Conservation (phyloP, 1,140 invertebrate genomes). For the Nasonia longicornis region DNA sequence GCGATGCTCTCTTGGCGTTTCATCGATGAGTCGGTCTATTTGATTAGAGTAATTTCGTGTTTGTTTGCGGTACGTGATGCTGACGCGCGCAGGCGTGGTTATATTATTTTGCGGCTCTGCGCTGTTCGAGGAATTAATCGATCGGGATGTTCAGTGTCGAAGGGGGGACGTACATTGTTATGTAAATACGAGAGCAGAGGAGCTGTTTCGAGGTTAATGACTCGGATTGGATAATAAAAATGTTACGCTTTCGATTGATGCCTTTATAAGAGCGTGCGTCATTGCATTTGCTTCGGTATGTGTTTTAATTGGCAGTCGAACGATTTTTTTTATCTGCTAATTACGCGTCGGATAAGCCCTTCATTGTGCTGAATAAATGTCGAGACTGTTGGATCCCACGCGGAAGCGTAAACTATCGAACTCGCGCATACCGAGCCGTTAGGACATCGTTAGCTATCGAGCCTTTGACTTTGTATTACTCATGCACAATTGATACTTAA, state of each 20-base stretch:
- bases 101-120: neutral
- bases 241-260: neutral
- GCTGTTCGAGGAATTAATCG: neutral
- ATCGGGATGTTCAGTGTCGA: neutral
- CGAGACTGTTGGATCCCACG: too few species aligned
- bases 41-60: neutral
- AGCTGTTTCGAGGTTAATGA: neutral
- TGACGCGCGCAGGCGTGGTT: neutral
- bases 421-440: too few species aligned
- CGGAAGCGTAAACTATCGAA: too few species aligned
- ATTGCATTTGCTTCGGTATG: neutral
- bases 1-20: neutral
- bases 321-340: neutral
- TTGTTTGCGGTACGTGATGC: neutral
- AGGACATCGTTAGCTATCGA: neutral
- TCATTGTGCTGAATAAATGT: too few species aligned
- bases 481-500: slow-evolving; percentile 1
- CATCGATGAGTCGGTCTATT: neutral
- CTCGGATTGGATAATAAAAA: neutral
- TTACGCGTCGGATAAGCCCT: too few species aligned
- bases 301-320: neutral
- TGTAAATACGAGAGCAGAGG: neutral
- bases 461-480: neutral
- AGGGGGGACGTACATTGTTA: neutral
- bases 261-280: neutral